Evolutionary conservation across 2,113 vertebrate species (phyloP), one percentile per base, ranked within the genome.

Genomic region (Podarcis cretensis): DNA sequence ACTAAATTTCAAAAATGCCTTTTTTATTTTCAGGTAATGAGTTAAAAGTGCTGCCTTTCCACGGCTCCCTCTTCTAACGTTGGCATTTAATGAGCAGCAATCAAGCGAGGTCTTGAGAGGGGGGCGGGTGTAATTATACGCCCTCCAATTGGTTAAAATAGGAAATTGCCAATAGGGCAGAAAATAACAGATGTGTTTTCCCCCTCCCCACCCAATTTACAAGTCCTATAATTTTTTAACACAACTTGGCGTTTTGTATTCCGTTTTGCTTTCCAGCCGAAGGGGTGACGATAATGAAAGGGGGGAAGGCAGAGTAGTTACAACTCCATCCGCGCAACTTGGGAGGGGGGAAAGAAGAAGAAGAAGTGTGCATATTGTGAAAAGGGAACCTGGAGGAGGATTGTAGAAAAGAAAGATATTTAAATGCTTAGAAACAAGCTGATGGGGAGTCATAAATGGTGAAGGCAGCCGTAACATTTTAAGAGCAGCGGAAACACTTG

Each of bases 161-260:
- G 91, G 90, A 83, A 77, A 93, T 89, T 82, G 93, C 65, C 87
- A 83, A 89, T 69, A 85, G 93, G 90, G 91, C 93, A 92, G 89
- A 80, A 94, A 94, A 93, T 92, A 85, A 94, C 86, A 92, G 87
- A 74, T 86, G 74, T 87, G 88, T 7, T 37, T 59, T 32, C 5
- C 35, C 35, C 21, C 40, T 25, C 37, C 81, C 43, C 73, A 5
- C 59, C 59, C 59, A 40, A 91, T 94, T 87, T 90, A 59, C 90
- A 92, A 91, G 93, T 94, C 86, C 89, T 95, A 2, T 93, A 92
- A 94, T 96, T 95, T 93, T 88, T 69, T 18, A 86, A 90, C 91
- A 0, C 74, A 90, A 80, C 91, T 96, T 91, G 84, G n/a, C 90
- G 14, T 94, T 54, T 93, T 84, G 88, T 93, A 5, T 84, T 89